Evolutionary conservation across 1,140 invertebrate genomes (phyloP), one percentile per base, ranked within the genome.

Genomic region (Apis mellifera): DNA sequence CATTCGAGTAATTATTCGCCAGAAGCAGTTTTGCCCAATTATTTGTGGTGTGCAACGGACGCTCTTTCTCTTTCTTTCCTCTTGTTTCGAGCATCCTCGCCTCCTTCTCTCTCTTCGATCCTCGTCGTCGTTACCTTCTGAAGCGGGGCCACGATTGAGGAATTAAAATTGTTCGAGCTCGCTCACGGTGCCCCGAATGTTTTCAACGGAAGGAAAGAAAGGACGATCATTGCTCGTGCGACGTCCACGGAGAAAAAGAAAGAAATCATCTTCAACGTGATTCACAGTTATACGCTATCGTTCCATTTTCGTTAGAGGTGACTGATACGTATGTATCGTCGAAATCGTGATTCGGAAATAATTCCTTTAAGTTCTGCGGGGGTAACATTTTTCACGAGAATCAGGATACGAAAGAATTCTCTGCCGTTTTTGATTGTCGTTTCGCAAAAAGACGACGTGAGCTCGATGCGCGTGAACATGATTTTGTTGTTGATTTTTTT

Each of bases 141-240:
- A 74, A 69, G 74, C 52, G n/a, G 74, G 55, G 55, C 75, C 84
- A 85, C 86, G 89, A 91, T 89, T 85, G 89, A 90, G 89, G 90
- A 92, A 92, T 92, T 90, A 92, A 90, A 91, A 92, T 91, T 88
- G 90, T 87, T 88, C 78, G 85, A 86, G 79, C 84, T 90, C 80
- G 85, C 83, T 88, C 70, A 62, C 80, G 62, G 54, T 62, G 70
- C 42, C 68, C 48, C 73, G 71, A 57, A 87, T 73, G 66, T 84
- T 87, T 76, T 84, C 82, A 82, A 62, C 76, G 73, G 76, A 81
- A 78, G 82, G 72, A 82, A 86, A 81, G 68, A 82, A 88, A 82
- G 52, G 60, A 69, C n/a, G 64, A 42, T 59, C 60, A 60, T n/a
- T n/a, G 73, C 75, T 70, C 71, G 77, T 50, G 68, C 78, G 60